Evolutionary conservation across 2,888 invertebrate species (phyloP).

Genomic region (Clusia tigrina): DNA sequence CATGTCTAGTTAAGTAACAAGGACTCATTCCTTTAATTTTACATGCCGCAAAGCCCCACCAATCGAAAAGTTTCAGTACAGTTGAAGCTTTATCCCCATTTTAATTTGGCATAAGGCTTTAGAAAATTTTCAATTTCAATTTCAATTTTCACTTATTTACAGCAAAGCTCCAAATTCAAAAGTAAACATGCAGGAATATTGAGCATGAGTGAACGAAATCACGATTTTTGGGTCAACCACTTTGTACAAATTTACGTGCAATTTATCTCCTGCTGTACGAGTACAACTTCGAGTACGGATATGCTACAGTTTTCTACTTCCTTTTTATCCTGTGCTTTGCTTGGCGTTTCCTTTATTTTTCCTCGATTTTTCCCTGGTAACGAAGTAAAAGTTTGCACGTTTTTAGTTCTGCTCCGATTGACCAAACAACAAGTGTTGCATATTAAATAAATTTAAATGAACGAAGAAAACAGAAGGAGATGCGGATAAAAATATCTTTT

Average conservation of each 20-base stretch:
- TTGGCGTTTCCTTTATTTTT: neutral
- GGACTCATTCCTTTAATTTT: too few relatives aligned
- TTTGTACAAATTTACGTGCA: slow-evolving; percentile 19
- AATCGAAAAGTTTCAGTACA: too few relatives aligned
- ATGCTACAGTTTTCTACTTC: neutral
- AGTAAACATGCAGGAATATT: neutral
- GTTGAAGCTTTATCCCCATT: too few relatives aligned
- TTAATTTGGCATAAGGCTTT: neutral
- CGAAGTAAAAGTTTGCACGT: neutral
- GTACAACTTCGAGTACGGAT: too few relatives aligned
- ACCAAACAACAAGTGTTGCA: slow-evolving; percentile 50
- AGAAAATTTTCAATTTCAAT: neutral
- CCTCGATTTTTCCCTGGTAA: neutral
- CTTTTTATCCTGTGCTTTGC: neutral
- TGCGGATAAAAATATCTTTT: neutral
- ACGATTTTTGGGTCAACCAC: slow-evolving; percentile 50
- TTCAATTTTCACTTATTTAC: neutral
- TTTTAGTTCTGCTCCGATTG: slow-evolving; percentile 47
- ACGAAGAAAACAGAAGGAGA: neutral
- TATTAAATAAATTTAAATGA: slow-evolving; percentile 40
- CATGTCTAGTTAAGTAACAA: too few relatives aligned
- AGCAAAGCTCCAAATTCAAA: neutral
- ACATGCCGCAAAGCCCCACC: too few relatives aligned
- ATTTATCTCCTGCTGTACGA: neutral
- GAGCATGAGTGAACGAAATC: slow-evolving; percentile 41